Base-by-base conservation (phyloP, 1,140 invertebrate genomes). In the Drosophila parvula region DNA sequence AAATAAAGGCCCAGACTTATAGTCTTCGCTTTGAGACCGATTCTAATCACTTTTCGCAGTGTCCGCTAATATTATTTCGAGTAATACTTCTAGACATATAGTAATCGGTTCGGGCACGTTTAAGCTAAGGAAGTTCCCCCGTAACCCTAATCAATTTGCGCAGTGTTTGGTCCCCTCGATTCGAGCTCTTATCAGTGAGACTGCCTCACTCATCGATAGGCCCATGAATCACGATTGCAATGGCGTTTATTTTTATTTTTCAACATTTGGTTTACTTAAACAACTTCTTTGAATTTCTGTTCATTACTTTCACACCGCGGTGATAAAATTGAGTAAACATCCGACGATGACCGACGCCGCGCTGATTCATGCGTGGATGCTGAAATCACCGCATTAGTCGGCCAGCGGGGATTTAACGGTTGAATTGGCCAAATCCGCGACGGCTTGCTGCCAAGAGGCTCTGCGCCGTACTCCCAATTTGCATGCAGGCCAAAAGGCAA, bases 291-390 rank as follows among this genome's bases (percentile, higher is more conserved):
- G 71, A 69, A 88, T 77, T 81, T 70, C 22, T 22, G 22, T 40
- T 50, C 43, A 64, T 70, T 78, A 60, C 59, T 56, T 81, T 75
- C 53, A 53, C 73, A 50, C 50, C 45, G 40, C 34, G 38, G 64
- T 53, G 47, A 75, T 82, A 76, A 88, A 85, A 75, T 62, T 65
- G 43, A 73, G 67, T 83, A 88, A 88, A 86, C 82, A 88, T 79
- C 79, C 75, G 82, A 45, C 45, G 67, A 48, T 41, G 70, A 55
- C 45, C 36, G 12, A 8, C 14, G 18, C 5, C 12, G 18, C n/a
- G 38, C 45, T 70, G 69, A 70, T 40, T 70, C 67, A 70, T 61
- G 53, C 47, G 48, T 36, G 60, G 40, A 50, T 45, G 32, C 32
- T 71, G 36, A 65, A 32, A 64, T 36, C 58, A 51, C 34, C 53